phyloP scores from a whole-genome alignment of 2,888 invertebrate species.

The Cheilosia vulpina region DNA sequence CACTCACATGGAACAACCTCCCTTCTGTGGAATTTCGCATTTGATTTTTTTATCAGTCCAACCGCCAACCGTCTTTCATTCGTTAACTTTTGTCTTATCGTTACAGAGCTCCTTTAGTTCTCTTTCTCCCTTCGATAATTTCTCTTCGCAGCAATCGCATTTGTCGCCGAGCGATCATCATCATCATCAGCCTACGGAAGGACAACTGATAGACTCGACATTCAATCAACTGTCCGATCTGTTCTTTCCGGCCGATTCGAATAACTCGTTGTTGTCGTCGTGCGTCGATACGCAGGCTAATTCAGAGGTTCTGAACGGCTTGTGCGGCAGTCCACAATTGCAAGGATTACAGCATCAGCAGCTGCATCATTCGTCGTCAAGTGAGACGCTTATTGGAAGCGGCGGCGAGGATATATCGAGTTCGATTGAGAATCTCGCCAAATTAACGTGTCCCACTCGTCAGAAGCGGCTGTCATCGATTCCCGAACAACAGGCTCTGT shows the following conservation, averaged over 20 bases:
- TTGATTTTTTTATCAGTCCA: conserved; percentile 53
- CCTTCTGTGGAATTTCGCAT: conserved; percentile 41
- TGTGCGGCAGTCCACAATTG: conserved; percentile 73
- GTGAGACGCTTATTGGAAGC: conserved; percentile 78
- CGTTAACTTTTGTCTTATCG: conserved; percentile 75
- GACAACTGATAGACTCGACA: conserved; percentile 79
- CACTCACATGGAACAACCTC: conserved; percentile 40
- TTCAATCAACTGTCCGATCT: conserved; percentile 81
- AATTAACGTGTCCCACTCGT: conserved; percentile 79
- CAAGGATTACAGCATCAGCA: conserved; percentile 67
- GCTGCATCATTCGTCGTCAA: conserved; percentile 74
- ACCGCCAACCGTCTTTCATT: conserved; percentile 58
- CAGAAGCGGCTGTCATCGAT: conserved; percentile 81
- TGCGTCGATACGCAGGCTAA: conserved; percentile 76
- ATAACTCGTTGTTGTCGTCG: conserved; percentile 81
- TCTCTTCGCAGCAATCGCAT: conserved; percentile 81
- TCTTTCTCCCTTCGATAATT: conserved; percentile 83
- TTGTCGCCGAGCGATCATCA: conserved; percentile 74
- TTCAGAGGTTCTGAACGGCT: conserved; percentile 57
- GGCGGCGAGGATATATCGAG: conserved; percentile 79
- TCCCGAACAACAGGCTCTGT: conserved; percentile 80
- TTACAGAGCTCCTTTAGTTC: conserved; percentile 84
- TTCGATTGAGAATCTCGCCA: conserved; percentile 81
- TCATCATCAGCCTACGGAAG: conserved; percentile 75
- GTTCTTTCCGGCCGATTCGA: conserved; percentile 83